Conservation (phyloP, 2,888 invertebrate genomes). For the Eilema depressum region DNA sequence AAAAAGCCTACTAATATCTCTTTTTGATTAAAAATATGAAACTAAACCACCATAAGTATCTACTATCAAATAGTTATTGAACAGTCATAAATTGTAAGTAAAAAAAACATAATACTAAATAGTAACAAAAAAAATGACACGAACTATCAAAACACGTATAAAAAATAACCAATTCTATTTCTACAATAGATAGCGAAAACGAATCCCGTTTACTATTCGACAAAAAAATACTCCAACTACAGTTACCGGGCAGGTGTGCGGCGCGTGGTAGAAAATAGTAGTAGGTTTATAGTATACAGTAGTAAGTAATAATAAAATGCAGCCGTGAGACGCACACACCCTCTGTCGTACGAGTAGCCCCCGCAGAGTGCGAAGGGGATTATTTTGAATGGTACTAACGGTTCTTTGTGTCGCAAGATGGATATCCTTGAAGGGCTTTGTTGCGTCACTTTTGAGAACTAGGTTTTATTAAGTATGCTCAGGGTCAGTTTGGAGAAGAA, state of each 20-base stretch:
- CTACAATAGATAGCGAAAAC: constrained; percentile 14
- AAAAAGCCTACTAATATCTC: no score
- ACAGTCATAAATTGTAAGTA: no score
- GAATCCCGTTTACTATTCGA: constrained; percentile 17
- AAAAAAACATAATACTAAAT: neutral
- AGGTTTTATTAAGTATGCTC: neutral
- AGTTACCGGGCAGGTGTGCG: constrained; percentile 40
- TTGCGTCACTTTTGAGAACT: constrained; percentile 6
- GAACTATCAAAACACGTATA: neutral
- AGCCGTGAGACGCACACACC: constrained; percentile 39
- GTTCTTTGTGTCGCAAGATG: constrained; percentile 24
- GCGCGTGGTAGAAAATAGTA: constrained; percentile 46
- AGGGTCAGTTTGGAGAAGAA: neutral
- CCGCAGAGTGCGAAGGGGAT: constrained; percentile 25
- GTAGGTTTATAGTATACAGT: constrained; percentile 45
- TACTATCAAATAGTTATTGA: neutral
- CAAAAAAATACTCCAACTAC: constrained; percentile 40
- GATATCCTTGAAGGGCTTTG: constrained; percentile 16
- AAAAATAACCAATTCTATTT: constrained; percentile 5
- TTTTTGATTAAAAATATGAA: no score
- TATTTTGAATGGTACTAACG: constrained; percentile 35
- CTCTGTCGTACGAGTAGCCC: constrained; percentile 25
- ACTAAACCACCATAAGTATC: no score
- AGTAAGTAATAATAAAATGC: constrained; percentile 40
- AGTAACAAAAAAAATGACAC: neutral